Evolutionary conservation across 30 jellyfish, hydroid and myxozoan species (phyloP), one percentile per base, ranked within the genome.

Genomic region (Rhopilema esculentum): DNA sequence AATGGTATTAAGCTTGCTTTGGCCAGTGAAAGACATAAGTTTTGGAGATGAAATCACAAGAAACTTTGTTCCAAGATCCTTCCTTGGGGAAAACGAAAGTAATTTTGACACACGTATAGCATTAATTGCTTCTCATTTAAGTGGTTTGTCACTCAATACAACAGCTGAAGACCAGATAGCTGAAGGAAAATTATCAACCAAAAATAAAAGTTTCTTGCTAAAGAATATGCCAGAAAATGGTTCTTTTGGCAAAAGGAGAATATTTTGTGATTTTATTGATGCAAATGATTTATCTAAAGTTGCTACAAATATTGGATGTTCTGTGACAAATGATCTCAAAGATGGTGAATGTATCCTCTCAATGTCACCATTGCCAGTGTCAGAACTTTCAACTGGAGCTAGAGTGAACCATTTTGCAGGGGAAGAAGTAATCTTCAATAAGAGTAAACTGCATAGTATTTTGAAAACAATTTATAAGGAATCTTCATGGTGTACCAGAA

Each of bases 21-120:
- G 98, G 98, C 98, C 98, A 21, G 20, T 93, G 20, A 68, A 57
- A 77, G 88, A 88, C 65, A 66, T 93, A 9, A 33, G 70, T 30
- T 66, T 30, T 17, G 98, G 98, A 24, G 95, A 77, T 4, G 49
- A 19, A 30, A 74, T 93, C 75, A 88, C 97, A 2, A 71, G 98
- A 53, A 89, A 76, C 61, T 93, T 87, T 53, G 57, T 93, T 17
- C 95, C 92, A 27, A 77, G 32, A 21, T 30, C 81, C 24, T 22
- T 75, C n/a, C 62, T 84, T 12, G 69, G 70, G 31, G 98, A 93
- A 32, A 75, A 52, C 16, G 30, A 22, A 20, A 90, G 25, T 1
- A 83, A 73, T 71, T 72, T 65, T 64, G 71, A 66, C 19, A 66
- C 83, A 23, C 72, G 98, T 30, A 4, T 50, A 27, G 9, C 12